These are phyloP conservation scores for Schizothorax lantsangensis DNA, from an alignment of 2,797 vertebrate species.

Conservation along the genomic window DNA sequence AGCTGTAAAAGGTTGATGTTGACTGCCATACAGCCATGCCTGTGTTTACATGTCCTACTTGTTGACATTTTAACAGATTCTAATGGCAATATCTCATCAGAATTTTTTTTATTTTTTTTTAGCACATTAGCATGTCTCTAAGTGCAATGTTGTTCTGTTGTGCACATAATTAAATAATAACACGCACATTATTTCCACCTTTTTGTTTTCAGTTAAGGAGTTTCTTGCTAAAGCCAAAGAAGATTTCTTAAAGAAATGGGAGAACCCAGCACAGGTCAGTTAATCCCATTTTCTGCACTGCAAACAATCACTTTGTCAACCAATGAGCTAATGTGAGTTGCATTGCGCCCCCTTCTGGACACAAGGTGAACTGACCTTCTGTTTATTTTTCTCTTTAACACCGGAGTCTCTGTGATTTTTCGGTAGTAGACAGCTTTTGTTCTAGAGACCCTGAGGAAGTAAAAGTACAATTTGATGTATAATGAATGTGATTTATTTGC, in stretches of 20 bases:
- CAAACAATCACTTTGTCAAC: not conserved
- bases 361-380: not conserved
- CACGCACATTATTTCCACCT: not conserved
- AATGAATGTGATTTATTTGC: not conserved
- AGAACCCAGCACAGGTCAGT: slow-evolving; percentile 90
- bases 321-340: not conserved
- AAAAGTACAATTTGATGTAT: not conserved
- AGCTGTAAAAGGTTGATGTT: not conserved
- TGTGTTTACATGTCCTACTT: not conserved
- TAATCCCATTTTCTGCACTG: not conserved
- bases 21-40: not conserved
- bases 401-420: not conserved
- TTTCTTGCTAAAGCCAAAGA: slow-evolving; percentile 97
- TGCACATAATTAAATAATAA: not conserved
- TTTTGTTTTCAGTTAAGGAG: slow-evolving; percentile 88
- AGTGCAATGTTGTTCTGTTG: not conserved
- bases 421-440: not conserved
- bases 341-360: slow-evolving; percentile 48
- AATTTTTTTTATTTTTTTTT: not conserved
- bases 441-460: not conserved
- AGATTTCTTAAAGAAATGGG: slow-evolving; percentile 97
- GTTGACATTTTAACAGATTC: not conserved
- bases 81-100: not conserved
- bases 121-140: not conserved
- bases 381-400: not conserved